Base-by-base conservation (phyloP, 1,140 invertebrate species). In the Neuroterus valhalla region DNA sequence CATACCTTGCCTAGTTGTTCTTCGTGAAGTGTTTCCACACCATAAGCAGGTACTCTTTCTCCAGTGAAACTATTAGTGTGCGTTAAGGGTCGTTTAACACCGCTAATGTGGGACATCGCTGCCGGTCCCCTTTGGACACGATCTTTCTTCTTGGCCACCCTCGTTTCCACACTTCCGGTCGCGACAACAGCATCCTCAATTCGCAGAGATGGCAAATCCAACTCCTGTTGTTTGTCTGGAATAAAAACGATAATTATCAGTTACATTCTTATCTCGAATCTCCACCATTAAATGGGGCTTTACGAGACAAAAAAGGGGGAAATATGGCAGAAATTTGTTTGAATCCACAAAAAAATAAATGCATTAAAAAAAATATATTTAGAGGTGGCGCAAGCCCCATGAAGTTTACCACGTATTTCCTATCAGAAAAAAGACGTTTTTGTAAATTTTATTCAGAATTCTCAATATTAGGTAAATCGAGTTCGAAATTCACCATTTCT, bases 211-310 rank as follows among this genome's bases (percentile, higher is more conserved):
- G 97, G 97, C 78, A 99, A 89, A 89, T 99, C 98, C 82, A 98
- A 91, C 87, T 98, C 97, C 90, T 98, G 97, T 90, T 98, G 97
- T 91, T 98, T 98, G 90, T 98, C 97, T 98, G 91, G 4, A 67
- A 70, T 31, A 17, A 44, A 21, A 76, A 66, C 38, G 17, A 15
- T 3, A 17, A 19, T 38, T 10, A 38, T 38, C 6, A 8, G 31
- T 38, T 38, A 6, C 6, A 38, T 38, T 38, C 1, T 38, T 38
- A 38, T 38, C 6, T 38, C 6, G 31, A 38, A 38, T 38, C 31
- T 38, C n/a, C n/a, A n/a, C n/a, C n/a, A n/a, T n/a, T n/a, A n/a
- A n/a, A n/a, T n/a, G n/a, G n/a, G n/a, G n/a, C n/a, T n/a, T n/a
- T n/a, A n/a, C n/a, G n/a, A n/a, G n/a, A n/a, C n/a, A n/a, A n/a